These are phyloP conservation scores for Uria lomvia DNA, from an alignment of 2,113 vertebrate species.

Conservation along the genomic window DNA sequence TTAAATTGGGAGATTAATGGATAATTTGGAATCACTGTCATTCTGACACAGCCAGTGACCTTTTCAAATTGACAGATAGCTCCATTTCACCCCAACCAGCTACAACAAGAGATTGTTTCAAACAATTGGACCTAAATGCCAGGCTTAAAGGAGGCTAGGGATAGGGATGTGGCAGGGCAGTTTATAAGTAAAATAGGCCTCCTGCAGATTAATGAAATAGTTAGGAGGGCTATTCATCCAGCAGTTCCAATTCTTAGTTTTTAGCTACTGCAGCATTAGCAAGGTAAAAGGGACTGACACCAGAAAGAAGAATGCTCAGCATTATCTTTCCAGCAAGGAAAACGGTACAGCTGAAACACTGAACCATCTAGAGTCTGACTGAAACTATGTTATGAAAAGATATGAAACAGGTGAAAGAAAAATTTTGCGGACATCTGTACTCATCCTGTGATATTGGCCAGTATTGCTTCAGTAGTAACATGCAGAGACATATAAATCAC, in stretches of 20 bases:
- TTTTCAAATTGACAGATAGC: slow-evolving; percentile 68
- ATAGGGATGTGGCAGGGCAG: not conserved
- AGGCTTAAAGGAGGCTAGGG: not conserved
- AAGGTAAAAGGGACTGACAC: not conserved
- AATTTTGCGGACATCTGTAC: not conserved
- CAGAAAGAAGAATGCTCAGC: not conserved
- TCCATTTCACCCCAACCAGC: slow-evolving; percentile 58
- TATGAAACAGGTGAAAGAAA: not conserved
- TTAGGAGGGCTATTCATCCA: not conserved
- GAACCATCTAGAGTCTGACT: not conserved
- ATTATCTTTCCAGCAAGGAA: not conserved
- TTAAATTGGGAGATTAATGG: slow-evolving; percentile 70
- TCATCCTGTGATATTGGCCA: not conserved
- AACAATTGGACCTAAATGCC: slow-evolving; percentile 41
- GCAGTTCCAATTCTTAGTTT: not conserved
- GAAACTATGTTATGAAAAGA: not conserved
- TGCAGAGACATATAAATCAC: not conserved
- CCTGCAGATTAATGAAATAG: not conserved
- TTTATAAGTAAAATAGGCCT: not conserved
- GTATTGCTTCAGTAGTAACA: not conserved
- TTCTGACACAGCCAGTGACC: slow-evolving; percentile 61
- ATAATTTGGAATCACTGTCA: slow-evolving; percentile 66
- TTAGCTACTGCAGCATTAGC: not conserved
- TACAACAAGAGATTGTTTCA: slow-evolving; percentile 49
- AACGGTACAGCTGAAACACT: not conserved